These are phyloP conservation scores for Epistrophella euchroma DNA, from an alignment of 2,888 invertebrate species.

Conservation along the genomic window DNA sequence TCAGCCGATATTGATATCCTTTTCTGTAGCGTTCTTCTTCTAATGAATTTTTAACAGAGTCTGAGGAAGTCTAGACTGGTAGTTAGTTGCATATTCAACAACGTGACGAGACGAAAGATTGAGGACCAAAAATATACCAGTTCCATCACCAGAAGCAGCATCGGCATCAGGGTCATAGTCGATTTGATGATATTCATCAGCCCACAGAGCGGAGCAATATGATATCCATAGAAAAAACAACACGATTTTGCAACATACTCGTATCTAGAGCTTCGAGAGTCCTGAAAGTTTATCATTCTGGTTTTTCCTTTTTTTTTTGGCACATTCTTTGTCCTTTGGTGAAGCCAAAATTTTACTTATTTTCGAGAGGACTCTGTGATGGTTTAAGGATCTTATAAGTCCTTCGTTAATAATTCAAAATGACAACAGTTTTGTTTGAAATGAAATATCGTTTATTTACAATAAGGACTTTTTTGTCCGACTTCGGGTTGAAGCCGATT, in stretches of 20 bases:
- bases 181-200: constrained; percentile 62
- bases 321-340: background rate
- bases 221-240: constrained; percentile 41
- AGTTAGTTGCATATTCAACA: constrained; percentile 58
- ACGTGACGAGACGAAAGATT: constrained; percentile 38
- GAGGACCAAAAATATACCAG: constrained; percentile 4
- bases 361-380: background rate
- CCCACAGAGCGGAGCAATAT: constrained; percentile 38
- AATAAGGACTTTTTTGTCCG: constrained; percentile 27
- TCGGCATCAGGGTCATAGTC: constrained; percentile 12
- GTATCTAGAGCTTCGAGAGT: background rate
- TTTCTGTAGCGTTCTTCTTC: constrained; percentile 21
- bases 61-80: constrained; percentile 59
- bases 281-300: background rate
- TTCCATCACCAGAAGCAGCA: background rate
- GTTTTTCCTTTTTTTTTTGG: background rate
- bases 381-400: constrained; percentile 29
- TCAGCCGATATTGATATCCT: constrained; percentile 26
- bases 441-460: constrained; percentile 51
- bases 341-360: constrained; percentile 17
- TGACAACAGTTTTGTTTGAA: constrained; percentile 24
- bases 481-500: background rate
- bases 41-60: constrained; percentile 70
- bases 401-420: constrained; percentile 66
- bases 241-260: background rate